Conservation (phyloP, 2,797 vertebrate species). For the Emydoidea blandingii region DNA sequence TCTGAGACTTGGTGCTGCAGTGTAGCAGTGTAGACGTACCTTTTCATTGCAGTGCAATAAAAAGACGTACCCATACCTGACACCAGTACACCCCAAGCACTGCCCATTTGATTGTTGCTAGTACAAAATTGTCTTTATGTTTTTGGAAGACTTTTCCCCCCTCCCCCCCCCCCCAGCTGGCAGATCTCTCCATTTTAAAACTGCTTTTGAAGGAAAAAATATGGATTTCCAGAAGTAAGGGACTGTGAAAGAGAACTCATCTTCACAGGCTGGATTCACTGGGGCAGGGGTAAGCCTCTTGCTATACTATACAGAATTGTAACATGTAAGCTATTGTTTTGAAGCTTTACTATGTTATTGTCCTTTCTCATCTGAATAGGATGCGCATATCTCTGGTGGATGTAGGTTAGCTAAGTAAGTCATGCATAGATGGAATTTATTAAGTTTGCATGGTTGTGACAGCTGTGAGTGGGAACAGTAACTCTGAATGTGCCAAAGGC, state of each 20-base stretch:
- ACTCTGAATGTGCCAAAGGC: constrained; percentile 66
- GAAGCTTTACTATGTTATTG: constrained; percentile 72
- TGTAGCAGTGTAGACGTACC: too few species aligned
- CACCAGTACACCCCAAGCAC: background rate
- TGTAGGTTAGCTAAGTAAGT: constrained; percentile 78
- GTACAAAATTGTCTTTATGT: background rate
- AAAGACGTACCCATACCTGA: too few species aligned
- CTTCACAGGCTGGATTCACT: constrained; percentile 24
- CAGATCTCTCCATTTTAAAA: background rate
- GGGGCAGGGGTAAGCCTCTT: constrained; percentile 45
- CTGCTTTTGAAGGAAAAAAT: constrained; percentile 2
- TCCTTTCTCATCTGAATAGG: constrained; percentile 73
- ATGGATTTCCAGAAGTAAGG: constrained; percentile 36
- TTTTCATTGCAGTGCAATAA: too few species aligned
- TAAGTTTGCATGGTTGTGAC: constrained; percentile 75
- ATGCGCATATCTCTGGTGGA: constrained; percentile 71
- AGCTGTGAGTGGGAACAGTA: constrained; percentile 74
- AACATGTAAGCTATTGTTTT: constrained; percentile 74
- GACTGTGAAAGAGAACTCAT: constrained; percentile 27
- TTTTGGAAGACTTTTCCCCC: background rate
- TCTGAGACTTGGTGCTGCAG: too few species aligned
- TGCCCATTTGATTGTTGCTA: background rate
- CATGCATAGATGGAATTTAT: constrained; percentile 77
- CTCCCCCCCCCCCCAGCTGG: rapidly evolving
- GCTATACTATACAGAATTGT: constrained; percentile 64